Base-by-base conservation (phyloP, 2,797 vertebrate species). In the Crossoptilon crossoptilon region DNA sequence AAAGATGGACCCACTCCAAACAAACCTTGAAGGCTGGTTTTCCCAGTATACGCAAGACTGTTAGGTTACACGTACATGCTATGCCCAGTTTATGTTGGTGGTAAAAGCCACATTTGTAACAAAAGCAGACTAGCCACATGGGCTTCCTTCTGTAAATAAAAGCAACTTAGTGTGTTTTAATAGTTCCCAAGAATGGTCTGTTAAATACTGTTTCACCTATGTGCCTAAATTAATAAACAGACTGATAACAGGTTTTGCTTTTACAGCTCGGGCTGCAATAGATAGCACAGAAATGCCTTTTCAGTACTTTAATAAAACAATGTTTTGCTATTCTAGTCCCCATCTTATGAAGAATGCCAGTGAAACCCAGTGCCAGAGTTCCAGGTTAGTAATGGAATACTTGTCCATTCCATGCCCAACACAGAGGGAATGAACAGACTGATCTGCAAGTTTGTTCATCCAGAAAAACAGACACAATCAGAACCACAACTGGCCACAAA, bases 21-120 rank as follows among this genome's bases (percentile, higher is more conserved):
- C 31, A 74, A 48, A 75, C 6, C 31, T 17, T 22, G 24, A 78
- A 69, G 41, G 46, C 33, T 14, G 18, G 31, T 58, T 33, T 59
- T 39, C 19, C 24, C 15, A 31, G 15, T 21, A 64, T 37, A 74
- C 8, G 19, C 9, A 37, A 60, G 15, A 24, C 43, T 39, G 11
- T 22, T 59, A 27, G 6, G 18, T 72, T 70, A 83, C 4, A 48
- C 0, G 0, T 3, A 31, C 7, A 29, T 5, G 13, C 19, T 33
- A 13, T 41, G 26, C 43, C 14, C 4, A 64, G 16, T 27, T 49
- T 59, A 76, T 35, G 16, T 39, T 29, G 4, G 4, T 3, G 14
- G 14, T 62, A 9, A 19, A 81, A 51, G 12, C 10, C 39, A 63
- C 31, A 41, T 67, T 73, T 88, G 24, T 14, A 23, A 55, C 63